phyloP scores from a whole-genome alignment of 2,888 invertebrate genomes.

The Luffia ferchaultella region DNA sequence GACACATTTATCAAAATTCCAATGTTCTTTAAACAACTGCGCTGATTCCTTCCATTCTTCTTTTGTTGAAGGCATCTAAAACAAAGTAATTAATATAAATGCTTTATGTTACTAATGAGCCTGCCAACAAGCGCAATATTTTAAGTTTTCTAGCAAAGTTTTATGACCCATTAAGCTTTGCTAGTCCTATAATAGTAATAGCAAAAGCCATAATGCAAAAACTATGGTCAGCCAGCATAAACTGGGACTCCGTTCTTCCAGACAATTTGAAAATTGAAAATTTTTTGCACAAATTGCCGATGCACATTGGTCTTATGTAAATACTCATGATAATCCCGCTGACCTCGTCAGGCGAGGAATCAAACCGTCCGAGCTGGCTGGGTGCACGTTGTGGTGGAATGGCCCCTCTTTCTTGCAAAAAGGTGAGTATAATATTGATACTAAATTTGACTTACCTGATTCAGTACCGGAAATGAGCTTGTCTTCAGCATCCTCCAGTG shows the following conservation, averaged over 20 bases:
- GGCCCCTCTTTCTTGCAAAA: constrained; percentile 11
- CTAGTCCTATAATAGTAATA: too few species aligned
- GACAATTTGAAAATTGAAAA: constrained; percentile 4
- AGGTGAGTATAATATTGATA: constrained; percentile 4
- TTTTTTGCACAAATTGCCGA: not conserved
- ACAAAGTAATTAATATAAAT: too few species aligned
- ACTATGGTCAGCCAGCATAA: constrained; percentile 8
- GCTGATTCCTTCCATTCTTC: too few species aligned
- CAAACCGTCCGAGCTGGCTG: constrained; percentile 6
- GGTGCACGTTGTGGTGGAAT: constrained; percentile 12
- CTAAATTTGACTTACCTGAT: not conserved
- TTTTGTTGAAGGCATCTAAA: too few species aligned
- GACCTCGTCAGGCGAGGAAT: constrained; percentile 12
- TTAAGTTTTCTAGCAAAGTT: too few species aligned
- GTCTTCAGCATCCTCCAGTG: too few species aligned
- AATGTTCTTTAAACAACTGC: too few species aligned
- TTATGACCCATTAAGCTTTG: too few species aligned
- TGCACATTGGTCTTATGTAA: constrained; percentile 11
- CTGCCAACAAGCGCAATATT: too few species aligned
- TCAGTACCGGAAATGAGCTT: too few species aligned
- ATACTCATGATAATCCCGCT: constrained; percentile 12
- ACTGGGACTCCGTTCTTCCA: constrained; percentile 9
- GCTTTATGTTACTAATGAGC: too few species aligned
- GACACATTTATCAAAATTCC: too few species aligned
- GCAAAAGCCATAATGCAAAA: constrained; percentile 13